Conservation (phyloP, 2,888 invertebrate species). For the Tortrix viridana region DNA sequence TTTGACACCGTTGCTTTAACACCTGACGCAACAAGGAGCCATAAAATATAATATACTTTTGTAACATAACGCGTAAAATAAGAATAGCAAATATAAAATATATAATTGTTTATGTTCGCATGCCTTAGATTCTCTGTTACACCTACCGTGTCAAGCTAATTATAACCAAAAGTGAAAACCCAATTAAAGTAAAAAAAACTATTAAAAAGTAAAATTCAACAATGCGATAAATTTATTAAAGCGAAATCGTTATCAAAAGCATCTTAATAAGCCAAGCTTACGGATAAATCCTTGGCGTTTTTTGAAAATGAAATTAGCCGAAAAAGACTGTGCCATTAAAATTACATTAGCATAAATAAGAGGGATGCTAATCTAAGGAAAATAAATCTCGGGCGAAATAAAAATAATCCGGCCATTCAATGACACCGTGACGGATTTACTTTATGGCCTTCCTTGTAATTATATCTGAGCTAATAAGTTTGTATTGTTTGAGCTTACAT, state of each 20-base stretch:
- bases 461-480: slow-evolving; percentile 37
- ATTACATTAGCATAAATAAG: slow-evolving; percentile 85
- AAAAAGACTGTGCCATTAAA: slow-evolving; percentile 82
- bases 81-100: too few relatives aligned
- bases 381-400: slow-evolving; percentile 80
- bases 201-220: slow-evolving; percentile 42
- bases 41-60: too few relatives aligned
- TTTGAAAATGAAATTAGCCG: slow-evolving; percentile 82
- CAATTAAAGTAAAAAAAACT: slow-evolving; percentile 30
- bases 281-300: slow-evolving; percentile 76
- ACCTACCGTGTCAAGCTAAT: not conserved
- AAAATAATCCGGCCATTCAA: slow-evolving; percentile 77
- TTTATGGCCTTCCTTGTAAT: slow-evolving; percentile 39
- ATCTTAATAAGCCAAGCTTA: slow-evolving; percentile 76
- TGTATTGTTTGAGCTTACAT: slow-evolving; percentile 2
- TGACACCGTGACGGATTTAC: slow-evolving; percentile 68
- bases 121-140: not conserved
- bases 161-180: slow-evolving; percentile 10
- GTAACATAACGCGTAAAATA: too few relatives aligned
- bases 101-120: too few relatives aligned
- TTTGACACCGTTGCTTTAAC: too few relatives aligned
- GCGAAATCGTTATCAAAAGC: slow-evolving; percentile 68
- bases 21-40: too few relatives aligned
- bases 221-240: slow-evolving; percentile 70
- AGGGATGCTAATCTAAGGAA: slow-evolving; percentile 82